phyloP scores from a whole-genome alignment of 2,113 vertebrate genomes.

The Papio anubis region DNA sequence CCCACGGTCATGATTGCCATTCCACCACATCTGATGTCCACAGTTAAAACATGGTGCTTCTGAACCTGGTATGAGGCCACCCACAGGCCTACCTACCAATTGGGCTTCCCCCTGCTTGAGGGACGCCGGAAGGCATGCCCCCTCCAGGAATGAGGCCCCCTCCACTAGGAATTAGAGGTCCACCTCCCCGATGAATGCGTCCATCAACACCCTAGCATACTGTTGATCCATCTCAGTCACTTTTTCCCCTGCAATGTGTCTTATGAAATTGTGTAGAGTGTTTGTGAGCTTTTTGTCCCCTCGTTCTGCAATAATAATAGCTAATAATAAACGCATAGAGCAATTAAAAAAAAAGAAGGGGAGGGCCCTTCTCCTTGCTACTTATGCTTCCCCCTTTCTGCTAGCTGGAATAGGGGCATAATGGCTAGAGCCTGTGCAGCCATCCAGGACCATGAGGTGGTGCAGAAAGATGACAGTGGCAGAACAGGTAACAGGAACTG shows the following conservation, averaged over 20 bases:
- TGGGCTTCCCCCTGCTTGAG: slow-evolving; percentile 95
- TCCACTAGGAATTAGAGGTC: slow-evolving; percentile 97
- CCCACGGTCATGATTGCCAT: slow-evolving; percentile 88
- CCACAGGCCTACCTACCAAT: slow-evolving; percentile 98
- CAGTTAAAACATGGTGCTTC: too few species aligned
- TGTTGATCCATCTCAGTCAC: slow-evolving; percentile 20
- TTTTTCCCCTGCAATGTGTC: not conserved
- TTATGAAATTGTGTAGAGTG: slow-evolving; percentile 65
- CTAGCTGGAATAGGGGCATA: fast-evolving
- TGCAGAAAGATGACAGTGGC: not conserved
- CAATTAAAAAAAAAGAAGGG: slow-evolving; percentile 7
- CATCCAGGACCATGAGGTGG: not conserved
- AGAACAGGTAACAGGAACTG: not conserved
- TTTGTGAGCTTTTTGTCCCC: slow-evolving; percentile 61
- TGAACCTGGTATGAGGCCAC: slow-evolving; percentile 94
- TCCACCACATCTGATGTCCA: too few species aligned
- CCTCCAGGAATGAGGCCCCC: slow-evolving; percentile 98
- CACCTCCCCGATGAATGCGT: slow-evolving; percentile 96
- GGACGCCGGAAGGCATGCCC: slow-evolving; percentile 98
- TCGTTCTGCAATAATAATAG: slow-evolving; percentile 46
- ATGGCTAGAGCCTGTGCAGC: not conserved
- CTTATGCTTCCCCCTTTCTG: not conserved
- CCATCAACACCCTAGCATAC: slow-evolving; percentile 91
- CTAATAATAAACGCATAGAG: slow-evolving; percentile 71
- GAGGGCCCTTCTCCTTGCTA: too few species aligned